Evolutionary conservation across 2,888 invertebrate genomes (phyloP).

Genomic region (Prosapia bicincta): DNA sequence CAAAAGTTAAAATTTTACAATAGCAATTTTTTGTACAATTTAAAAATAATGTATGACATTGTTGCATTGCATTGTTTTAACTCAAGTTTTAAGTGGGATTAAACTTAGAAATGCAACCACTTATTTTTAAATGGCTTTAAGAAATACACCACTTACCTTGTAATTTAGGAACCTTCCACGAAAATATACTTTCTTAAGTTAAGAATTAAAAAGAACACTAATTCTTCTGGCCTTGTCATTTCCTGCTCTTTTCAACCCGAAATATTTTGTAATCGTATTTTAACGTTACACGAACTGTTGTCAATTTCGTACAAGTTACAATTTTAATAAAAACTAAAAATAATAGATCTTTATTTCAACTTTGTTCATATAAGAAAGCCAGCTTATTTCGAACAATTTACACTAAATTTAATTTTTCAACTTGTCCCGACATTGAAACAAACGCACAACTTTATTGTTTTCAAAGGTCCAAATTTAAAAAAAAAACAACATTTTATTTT

Average conservation of each 20-base stretch:
- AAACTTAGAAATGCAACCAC: too few relatives aligned
- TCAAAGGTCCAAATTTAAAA: neutral
- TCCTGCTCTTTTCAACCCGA: neutral
- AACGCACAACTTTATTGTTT: neutral
- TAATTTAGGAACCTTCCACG: neutral
- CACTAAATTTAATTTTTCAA: too few relatives aligned
- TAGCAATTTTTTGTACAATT: too few relatives aligned
- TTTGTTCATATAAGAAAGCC: neutral
- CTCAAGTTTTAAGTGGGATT: too few relatives aligned
- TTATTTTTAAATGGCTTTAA: too few relatives aligned
- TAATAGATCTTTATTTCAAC: neutral
- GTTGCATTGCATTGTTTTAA: too few relatives aligned
- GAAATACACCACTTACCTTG: neutral
- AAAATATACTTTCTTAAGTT: neutral
- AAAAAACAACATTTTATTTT: slow-evolving; percentile 10
- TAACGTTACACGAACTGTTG: neutral
- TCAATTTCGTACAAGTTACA: neutral
- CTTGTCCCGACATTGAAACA: too few relatives aligned
- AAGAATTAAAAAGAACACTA: neutral
- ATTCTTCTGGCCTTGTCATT: neutral
- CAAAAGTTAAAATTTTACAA: too few relatives aligned
- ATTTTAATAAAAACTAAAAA: neutral
- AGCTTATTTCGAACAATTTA: neutral
- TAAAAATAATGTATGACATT: too few relatives aligned
- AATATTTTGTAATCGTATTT: neutral